A percentile compares a stretch with the other conserved stretches of the same genome.
Conservation (phyloP, 1,140 invertebrate genomes). For the Bombus huntii region DNA sequence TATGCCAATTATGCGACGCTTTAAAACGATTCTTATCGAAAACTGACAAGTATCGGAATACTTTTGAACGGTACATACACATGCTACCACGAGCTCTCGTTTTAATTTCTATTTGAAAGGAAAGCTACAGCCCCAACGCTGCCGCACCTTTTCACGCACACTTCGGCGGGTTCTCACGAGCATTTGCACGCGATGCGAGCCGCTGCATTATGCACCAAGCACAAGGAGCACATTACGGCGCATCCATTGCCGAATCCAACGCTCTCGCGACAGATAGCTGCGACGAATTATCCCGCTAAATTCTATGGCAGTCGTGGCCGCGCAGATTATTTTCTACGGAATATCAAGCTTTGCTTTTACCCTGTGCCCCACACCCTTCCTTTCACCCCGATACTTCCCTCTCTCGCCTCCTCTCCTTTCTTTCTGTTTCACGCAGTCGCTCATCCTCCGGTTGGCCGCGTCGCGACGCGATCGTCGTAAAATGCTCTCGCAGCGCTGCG, state of each 20-base stretch:
- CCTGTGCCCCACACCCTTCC: no score
- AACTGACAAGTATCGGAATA: no score
- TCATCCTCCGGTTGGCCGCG: constrained; percentile 18
- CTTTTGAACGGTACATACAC: no score
- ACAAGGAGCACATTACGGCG: constrained; percentile 48
- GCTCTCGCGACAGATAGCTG: constrained; percentile 32
- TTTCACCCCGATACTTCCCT: background rate
- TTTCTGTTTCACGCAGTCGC: background rate
- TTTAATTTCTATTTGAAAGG: constrained; percentile 51
- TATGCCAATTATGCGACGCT: no score
- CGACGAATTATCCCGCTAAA: constrained; percentile 58
- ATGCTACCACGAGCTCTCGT: background rate
- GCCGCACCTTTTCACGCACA: background rate
- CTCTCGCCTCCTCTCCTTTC: no score
- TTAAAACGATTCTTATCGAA: no score
- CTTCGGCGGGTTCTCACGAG: constrained; percentile 49
- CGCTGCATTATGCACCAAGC: constrained; percentile 59
- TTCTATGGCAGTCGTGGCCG: constrained; percentile 47
- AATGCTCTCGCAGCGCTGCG: background rate
- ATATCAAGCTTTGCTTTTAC: constrained; percentile 46
- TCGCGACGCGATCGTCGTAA: constrained; percentile 1
- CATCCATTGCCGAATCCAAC: constrained; percentile 50
- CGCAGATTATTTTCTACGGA: constrained; percentile 52
- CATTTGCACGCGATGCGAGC: constrained; percentile 32
- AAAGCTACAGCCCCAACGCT: background rate